A percentile compares a stretch with the other conserved stretches of the same genome.
Evolutionary conservation across 2,888 invertebrate species (phyloP).

Genomic region (Nomada flava): DNA sequence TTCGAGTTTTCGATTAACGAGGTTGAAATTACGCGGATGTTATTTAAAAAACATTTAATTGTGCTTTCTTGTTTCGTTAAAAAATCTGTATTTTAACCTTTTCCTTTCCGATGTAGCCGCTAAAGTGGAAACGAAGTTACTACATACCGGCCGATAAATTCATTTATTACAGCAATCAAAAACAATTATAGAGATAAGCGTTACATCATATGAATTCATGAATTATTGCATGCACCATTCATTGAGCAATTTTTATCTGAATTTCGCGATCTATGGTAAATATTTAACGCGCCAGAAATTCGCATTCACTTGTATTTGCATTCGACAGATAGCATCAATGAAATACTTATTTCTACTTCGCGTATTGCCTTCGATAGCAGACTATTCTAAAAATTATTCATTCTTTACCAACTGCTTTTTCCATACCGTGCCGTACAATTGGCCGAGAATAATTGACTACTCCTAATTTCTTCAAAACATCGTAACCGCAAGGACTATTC

Average conservation of each 20-base stretch:
- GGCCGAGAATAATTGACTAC: no score
- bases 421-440: no score
- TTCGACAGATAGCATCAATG: neutral
- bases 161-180: no score
- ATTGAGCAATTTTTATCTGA: neutral
- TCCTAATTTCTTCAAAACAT: no score
- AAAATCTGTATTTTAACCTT: no score
- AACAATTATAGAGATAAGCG: no score
- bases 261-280: neutral
- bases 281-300: neutral
- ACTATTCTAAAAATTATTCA: neutral
- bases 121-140: no score
- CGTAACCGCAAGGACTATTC: no score
- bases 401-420: neutral
- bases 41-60: neutral
- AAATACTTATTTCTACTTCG: neutral
- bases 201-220: neutral
- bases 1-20: neutral
- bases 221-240: neutral
- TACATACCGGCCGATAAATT: no score
- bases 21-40: neutral
- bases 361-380: neutral
- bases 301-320: neutral
- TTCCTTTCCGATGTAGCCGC: no score
- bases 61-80: no score